Evolutionary conservation across 2,113 vertebrate species (phyloP), one percentile per base, ranked within the genome.

Genomic region (Chascanopsetta lugubris): DNA sequence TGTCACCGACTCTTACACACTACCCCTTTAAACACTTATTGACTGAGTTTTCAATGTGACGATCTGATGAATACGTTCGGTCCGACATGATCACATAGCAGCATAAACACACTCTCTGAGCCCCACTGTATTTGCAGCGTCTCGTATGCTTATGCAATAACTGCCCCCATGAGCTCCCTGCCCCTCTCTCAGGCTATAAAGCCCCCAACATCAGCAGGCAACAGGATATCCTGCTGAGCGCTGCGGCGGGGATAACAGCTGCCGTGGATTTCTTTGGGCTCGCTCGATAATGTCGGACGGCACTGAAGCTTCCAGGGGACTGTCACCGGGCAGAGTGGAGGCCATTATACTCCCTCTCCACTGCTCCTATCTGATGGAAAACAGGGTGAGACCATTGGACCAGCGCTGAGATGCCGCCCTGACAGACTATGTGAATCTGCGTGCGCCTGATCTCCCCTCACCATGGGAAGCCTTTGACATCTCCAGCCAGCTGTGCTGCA

Each of bases 171-270:
- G 55, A 77, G 29, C 46, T 70, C 75, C 65, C 62, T 51, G 34
- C 61, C 59, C 40, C 34, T n/a, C n/a, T n/a, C n/a, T n/a, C n/a
- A n/a, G 50, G 71, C 42, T 61, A 48, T 63, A 70, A 77, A 74
- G 65, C 57, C 43, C 48, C 12, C 20, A 57, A 47, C 61, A 76
- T 78, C 70, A 53, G 60, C 57, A 38, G 74, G 76, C 54, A 64
- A 69, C 75, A 84, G 71, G 76, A 87, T 48, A 75, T 72, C 82
- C 76, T 84, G 79, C 76, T 73, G 84, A 72, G 88, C 79, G 63
- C 79, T 62, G 64, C 49, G 51, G 29, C 60, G 46, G 61, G 27
- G 51, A 69, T 51, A 78, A 79, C 79, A 81, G 69, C 78, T 77
- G 74, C 76, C 3, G 7, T 48, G 42, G 75, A 76, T 80, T 71